Percentiles rank a stretch among this genome's conserved stretches.
phyloP scores from a whole-genome alignment of 2,888 invertebrate species.

The Sesamia inferens region DNA sequence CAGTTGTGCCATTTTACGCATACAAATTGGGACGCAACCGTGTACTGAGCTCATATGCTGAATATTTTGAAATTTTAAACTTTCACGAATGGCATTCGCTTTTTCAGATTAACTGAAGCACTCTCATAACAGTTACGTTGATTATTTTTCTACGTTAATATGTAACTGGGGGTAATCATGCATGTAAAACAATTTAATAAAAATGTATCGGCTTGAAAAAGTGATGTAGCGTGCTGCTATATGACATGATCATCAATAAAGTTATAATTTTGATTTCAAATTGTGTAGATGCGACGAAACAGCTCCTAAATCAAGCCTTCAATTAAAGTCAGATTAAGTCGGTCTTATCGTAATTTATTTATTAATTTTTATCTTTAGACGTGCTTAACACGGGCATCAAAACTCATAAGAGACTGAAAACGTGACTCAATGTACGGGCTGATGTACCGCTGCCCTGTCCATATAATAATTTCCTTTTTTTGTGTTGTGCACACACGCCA shows the following conservation, averaged over 20 bases:
- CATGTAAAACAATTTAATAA: conserved; percentile 45
- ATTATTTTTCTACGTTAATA: conserved; percentile 44
- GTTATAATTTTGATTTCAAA: conserved; percentile 18
- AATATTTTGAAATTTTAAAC: conserved; percentile 48
- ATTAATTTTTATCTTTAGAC: conserved; percentile 57
- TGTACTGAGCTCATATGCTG: conserved; percentile 46
- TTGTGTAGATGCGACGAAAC: neutral
- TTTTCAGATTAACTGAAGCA: conserved; percentile 26
- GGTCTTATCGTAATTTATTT: conserved; percentile 14
- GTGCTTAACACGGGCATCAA: conserved; percentile 60
- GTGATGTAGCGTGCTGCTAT: conserved; percentile 38
- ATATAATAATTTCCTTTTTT: conserved; percentile 66
- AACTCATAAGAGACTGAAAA: conserved; percentile 38
- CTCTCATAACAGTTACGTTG: conserved; percentile 24
- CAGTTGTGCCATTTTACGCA: conserved; percentile 85
- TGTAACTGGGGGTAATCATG: conserved; percentile 45
- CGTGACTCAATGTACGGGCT: conserved; percentile 59
- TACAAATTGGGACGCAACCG: conserved; percentile 75
- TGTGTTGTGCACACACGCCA: conserved; percentile 62
- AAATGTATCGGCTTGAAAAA: conserved; percentile 35
- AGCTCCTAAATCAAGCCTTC: neutral
- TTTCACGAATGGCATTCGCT: conserved; percentile 45
- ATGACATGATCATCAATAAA: conserved; percentile 17
- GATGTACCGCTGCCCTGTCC: conserved; percentile 25
- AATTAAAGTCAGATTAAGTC: conserved; percentile 16